Percentiles rank a stretch among this genome's conserved stretches.
Conservation (phyloP, 2,797 vertebrate genomes). For the Pseudotriccus pelzelni region DNA sequence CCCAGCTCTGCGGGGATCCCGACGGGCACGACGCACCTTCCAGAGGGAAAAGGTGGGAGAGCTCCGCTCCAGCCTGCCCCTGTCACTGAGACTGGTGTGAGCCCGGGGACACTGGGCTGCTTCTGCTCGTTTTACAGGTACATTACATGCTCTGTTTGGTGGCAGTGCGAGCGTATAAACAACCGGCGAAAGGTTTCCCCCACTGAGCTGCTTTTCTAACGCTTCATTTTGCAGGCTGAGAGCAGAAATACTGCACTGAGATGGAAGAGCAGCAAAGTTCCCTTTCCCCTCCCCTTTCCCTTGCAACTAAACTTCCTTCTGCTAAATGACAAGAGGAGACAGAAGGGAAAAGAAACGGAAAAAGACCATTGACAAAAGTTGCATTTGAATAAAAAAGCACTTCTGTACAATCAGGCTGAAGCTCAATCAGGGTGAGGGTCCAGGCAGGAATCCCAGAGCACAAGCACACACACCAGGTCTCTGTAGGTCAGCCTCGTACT, state of each 20-base stretch:
- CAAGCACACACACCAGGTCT: not conserved
- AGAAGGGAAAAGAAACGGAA: not conserved
- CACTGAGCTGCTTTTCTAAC: not conserved
- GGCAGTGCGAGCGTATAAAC: not conserved
- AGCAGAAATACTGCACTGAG: not conserved
- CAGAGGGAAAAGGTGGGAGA: not conserved
- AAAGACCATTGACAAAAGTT: not conserved
- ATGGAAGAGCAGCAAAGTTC: not conserved
- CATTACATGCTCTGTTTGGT: not conserved
- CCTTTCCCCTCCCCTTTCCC: not conserved
- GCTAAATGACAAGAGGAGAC: not conserved
- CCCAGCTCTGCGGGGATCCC: not conserved
- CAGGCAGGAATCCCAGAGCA: not conserved
- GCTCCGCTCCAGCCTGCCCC: not conserved
- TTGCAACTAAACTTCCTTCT: not conserved
- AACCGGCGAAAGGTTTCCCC: not conserved
- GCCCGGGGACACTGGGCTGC: not conserved
- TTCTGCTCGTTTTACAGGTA: not conserved
- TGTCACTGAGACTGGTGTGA: rapidly evolving
- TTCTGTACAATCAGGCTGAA: not conserved
- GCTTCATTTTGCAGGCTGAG: not conserved
- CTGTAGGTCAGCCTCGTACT: not conserved
- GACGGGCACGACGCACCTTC: rapidly evolving
- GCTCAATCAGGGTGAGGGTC: not conserved
- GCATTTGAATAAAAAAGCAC: not conserved